Conservation (phyloP, 2,888 invertebrate species). For the Gonocerus acuteangulatus region DNA sequence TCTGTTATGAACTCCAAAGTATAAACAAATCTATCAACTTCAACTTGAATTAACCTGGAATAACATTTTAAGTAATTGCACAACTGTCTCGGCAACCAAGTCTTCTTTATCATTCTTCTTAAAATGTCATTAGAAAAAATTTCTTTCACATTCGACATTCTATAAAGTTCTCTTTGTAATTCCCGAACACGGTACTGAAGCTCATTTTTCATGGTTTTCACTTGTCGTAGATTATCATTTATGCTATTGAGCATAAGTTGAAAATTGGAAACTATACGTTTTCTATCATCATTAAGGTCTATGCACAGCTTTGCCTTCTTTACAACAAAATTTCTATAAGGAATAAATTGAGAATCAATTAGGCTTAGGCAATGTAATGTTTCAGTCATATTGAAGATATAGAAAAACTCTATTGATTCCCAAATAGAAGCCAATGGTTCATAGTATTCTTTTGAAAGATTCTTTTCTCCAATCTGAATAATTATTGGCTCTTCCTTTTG, state of each 20-base stretch:
- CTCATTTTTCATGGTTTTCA: constrained; percentile 54
- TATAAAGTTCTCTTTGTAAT: constrained; percentile 49
- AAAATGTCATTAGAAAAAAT: constrained; percentile 50
- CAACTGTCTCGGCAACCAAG: constrained; percentile 53
- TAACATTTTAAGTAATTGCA: constrained; percentile 51
- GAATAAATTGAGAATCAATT: constrained; percentile 50
- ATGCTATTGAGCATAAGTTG: constrained; percentile 55
- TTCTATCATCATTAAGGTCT: constrained; percentile 52
- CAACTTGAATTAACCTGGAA: constrained; percentile 53
- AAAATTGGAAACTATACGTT: constrained; percentile 51
- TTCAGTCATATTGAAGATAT: constrained; percentile 50
- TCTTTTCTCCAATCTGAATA: constrained; percentile 42
- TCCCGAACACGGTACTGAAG: constrained; percentile 53
- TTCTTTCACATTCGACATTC: constrained; percentile 53
- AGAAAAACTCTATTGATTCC: constrained; percentile 49
- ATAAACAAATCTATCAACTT: constrained; percentile 51
- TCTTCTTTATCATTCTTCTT: constrained; percentile 48
- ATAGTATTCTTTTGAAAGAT: constrained; percentile 39
- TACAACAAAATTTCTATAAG: constrained; percentile 51
- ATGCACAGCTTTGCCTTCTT: constrained; percentile 52
- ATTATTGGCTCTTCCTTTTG: no score
- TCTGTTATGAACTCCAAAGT: constrained; percentile 43
- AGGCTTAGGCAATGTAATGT: constrained; percentile 52
- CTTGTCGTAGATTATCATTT: constrained; percentile 51
- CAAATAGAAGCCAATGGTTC: constrained; percentile 48